These are phyloP conservation scores for Megaceryle alcyon DNA, from an alignment of 2,797 vertebrate genomes.

Conservation along the genomic window DNA sequence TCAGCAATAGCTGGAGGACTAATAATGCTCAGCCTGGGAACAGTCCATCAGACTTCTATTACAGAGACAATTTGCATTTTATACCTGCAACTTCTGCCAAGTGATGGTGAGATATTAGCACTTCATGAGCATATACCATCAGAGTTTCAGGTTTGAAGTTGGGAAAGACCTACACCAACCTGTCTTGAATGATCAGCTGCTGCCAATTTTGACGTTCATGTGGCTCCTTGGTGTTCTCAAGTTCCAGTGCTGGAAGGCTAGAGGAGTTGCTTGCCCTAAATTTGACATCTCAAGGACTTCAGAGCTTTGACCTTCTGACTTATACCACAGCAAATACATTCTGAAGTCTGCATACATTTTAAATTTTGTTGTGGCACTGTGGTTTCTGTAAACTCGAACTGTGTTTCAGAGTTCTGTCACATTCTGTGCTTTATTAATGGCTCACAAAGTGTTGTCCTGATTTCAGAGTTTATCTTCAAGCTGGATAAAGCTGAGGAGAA, in stretches of 20 bases:
- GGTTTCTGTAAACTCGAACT: background rate
- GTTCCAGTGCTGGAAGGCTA: background rate
- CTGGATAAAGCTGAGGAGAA: background rate
- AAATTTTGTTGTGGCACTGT: background rate
- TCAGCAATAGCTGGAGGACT: background rate
- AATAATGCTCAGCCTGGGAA: background rate
- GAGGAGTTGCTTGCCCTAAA: background rate
- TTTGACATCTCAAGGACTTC: background rate
- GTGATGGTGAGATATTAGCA: background rate
- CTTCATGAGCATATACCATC: background rate
- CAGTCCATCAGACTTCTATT: background rate
- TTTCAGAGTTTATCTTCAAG: background rate
- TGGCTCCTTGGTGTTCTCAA: background rate
- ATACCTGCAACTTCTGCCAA: accelerated
- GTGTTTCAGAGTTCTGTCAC: background rate
- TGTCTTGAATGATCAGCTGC: background rate
- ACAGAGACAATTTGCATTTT: background rate
- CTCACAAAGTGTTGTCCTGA: background rate
- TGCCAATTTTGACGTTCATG: background rate
- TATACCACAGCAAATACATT: background rate
- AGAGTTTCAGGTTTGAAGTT: background rate
- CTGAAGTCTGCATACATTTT: background rate
- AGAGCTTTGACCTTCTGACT: background rate
- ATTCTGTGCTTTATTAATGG: background rate
- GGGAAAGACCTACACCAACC: background rate